Evolutionary conservation across 2,797 vertebrate genomes (phyloP).

Genomic region (Hoplostethus atlanticus): DNA sequence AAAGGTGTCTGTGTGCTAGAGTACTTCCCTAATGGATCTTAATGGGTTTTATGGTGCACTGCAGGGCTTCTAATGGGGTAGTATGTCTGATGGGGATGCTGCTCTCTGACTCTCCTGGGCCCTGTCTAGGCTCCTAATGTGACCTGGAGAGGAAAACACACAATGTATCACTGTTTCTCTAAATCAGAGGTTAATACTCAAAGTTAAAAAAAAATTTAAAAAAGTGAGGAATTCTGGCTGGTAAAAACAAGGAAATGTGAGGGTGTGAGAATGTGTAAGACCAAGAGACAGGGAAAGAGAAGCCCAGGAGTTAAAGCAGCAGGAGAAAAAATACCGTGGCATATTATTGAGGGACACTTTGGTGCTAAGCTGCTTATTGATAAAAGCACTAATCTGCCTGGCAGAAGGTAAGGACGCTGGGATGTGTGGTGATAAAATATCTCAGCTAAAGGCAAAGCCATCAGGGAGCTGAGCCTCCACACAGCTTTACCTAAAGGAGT

Average conservation of each 20-base stretch:
- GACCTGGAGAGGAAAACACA: slow-evolving; percentile 74
- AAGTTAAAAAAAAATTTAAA: slow-evolving; percentile 37
- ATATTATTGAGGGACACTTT: slow-evolving; percentile 88
- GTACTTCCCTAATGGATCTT: slow-evolving; percentile 84
- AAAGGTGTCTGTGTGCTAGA: slow-evolving; percentile 81
- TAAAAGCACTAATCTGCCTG: slow-evolving; percentile 90
- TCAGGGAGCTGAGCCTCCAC: slow-evolving; percentile 81
- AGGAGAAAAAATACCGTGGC: slow-evolving; percentile 70
- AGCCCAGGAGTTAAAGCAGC: slow-evolving; percentile 75
- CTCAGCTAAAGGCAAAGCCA: slow-evolving; percentile 84
- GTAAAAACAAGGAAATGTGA: slow-evolving; percentile 57
- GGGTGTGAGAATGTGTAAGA: slow-evolving; percentile 55
- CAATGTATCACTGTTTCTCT: slow-evolving; percentile 62
- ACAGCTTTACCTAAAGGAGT: slow-evolving; percentile 82
- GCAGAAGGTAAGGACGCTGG: slow-evolving; percentile 86
- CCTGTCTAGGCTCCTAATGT: slow-evolving; percentile 75
- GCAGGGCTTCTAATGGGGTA: slow-evolving; percentile 81
- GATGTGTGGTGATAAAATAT: slow-evolving; percentile 86
- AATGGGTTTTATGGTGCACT: slow-evolving; percentile 84
- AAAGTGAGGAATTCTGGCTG: slow-evolving; percentile 39
- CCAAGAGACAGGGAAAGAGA: slow-evolving; percentile 55
- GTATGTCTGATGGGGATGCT: slow-evolving; percentile 79
- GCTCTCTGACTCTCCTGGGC: slow-evolving; percentile 69
- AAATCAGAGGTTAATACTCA: slow-evolving; percentile 65
- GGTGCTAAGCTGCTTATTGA: slow-evolving; percentile 89